Base-by-base conservation (phyloP, 2,888 invertebrate species). In the Podabrus alpinus region DNA sequence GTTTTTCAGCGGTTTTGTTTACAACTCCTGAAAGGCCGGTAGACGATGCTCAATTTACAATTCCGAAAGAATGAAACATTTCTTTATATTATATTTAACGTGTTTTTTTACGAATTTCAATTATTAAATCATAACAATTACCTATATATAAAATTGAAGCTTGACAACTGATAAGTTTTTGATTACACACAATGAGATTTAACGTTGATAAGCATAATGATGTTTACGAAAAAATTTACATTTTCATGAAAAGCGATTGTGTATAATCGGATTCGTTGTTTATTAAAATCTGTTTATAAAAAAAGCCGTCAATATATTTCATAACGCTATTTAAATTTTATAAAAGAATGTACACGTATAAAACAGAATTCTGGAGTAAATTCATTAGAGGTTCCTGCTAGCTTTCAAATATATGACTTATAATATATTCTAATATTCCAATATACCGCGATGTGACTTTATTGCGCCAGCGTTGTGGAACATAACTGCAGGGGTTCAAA, bases 381-480 rank as follows among this genome's bases (percentile, higher is more conserved):
- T 75, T 75, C 75, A 75, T 75, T 75, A 75, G 60, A 60, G 66
- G 59, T 61, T 69, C 45, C 72, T 21, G 75, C 62, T 60, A 61
- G 72, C 66, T 66, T 60, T 66, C 64, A 66, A 75, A 75, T 75
- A 75, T 75, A 72, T 72, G 69, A 68, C 72, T 71, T 66, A 70
- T 72, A 77, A 76, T 76, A 75, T 76, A 78, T 76, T 78, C 76
- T 76, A 76, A 78, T 78, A 78, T 76, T 78, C 76, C 71, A 77
- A 77, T 74, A 78, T 78, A 76, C 73, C 74, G 76, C 73, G 69
- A 73, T 68, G 72, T 64, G 73, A 73, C 77, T 77, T 77, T 77
- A 77, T 77, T 79, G 77, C 74, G 74, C 71, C 62, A 70, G 73
- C 74, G 77, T 75, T 75, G 74, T 72, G 72, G 76, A 74, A 73